phyloP scores from a whole-genome alignment of 1,140 invertebrate species.

The Maniola jurtina region DNA sequence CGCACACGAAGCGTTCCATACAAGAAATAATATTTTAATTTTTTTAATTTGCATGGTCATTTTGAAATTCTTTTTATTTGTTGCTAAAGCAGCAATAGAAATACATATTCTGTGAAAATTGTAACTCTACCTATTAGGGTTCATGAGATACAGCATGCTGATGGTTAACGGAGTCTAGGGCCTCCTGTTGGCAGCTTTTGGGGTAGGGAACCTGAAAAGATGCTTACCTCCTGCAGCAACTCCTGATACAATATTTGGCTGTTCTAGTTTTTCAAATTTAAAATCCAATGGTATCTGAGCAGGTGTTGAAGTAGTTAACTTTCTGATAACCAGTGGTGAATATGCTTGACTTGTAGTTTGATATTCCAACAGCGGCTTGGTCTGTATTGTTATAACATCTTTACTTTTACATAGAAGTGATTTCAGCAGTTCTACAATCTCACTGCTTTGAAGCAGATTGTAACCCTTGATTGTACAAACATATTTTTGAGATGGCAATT shows the following conservation, averaged over 20 bases:
- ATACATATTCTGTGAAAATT: too few relatives aligned
- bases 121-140: too few relatives aligned
- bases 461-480: slow-evolving; percentile 58
- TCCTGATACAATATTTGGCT: slow-evolving; percentile 69
- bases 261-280: slow-evolving; percentile 53
- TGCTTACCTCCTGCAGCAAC: slow-evolving; percentile 61
- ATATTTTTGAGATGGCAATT: slow-evolving; percentile 42
- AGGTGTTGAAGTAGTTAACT: slow-evolving; percentile 41
- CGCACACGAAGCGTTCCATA: too few relatives aligned
- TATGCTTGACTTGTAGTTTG: slow-evolving; percentile 37
- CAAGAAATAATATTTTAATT: too few relatives aligned
- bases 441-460: slow-evolving; percentile 53
- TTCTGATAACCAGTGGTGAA: slow-evolving; percentile 47
- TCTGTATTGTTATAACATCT: slow-evolving; percentile 52
- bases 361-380: slow-evolving; percentile 58
- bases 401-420: slow-evolving; percentile 42
- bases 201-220: too few relatives aligned
- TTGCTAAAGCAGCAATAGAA: too few relatives aligned
- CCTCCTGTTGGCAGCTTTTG: too few relatives aligned
- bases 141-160: too few relatives aligned
- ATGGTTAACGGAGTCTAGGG: too few relatives aligned
- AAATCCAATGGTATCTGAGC: slow-evolving; percentile 25
- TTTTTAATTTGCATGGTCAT: too few relatives aligned
- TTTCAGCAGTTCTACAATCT: slow-evolving; percentile 56
- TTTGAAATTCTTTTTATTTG: too few relatives aligned